Conservation (phyloP, 2,888 invertebrate species). For the Coremacera marginata region DNA sequence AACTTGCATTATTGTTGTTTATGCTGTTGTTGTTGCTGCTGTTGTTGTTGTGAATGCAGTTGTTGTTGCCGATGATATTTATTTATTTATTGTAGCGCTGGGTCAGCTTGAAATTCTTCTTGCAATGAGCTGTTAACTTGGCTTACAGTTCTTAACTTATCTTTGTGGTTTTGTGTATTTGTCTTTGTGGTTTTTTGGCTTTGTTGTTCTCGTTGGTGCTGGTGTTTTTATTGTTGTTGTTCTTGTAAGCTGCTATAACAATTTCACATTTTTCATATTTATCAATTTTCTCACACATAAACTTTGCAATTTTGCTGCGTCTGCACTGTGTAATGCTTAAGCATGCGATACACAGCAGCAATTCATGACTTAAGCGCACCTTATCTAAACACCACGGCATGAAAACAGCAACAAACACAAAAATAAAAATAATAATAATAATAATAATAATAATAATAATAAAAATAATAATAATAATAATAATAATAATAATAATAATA, state of each 20-base stretch:
- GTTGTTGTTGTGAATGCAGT: not conserved
- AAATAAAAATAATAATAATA: too few species aligned
- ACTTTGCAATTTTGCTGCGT: not conserved
- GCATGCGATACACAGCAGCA: not conserved
- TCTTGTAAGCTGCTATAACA: not conserved
- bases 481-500: too few species aligned
- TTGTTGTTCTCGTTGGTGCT: not conserved
- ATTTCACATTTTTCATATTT: slow-evolving; percentile 17
- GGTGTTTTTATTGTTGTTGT: not conserved
- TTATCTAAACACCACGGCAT: not conserved
- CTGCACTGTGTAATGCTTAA: not conserved
- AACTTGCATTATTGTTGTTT: not conserved
- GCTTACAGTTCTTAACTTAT: not conserved
- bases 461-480: too few species aligned
- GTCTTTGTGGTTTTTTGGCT: slow-evolving; percentile 14
- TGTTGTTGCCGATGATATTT: not conserved
- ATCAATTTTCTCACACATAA: slow-evolving; percentile 11
- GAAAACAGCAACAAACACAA: not conserved
- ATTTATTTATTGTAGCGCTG: too few species aligned
- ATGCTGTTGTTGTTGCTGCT: not conserved
- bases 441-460: too few species aligned
- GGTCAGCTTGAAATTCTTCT: not conserved
- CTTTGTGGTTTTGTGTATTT: slow-evolving; percentile 16
- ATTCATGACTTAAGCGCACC: not conserved
- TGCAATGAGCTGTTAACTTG: slow-evolving; percentile 10